Evolutionary conservation across 2,888 invertebrate genomes (phyloP).

Genomic region (Epistrophe eligans): DNA sequence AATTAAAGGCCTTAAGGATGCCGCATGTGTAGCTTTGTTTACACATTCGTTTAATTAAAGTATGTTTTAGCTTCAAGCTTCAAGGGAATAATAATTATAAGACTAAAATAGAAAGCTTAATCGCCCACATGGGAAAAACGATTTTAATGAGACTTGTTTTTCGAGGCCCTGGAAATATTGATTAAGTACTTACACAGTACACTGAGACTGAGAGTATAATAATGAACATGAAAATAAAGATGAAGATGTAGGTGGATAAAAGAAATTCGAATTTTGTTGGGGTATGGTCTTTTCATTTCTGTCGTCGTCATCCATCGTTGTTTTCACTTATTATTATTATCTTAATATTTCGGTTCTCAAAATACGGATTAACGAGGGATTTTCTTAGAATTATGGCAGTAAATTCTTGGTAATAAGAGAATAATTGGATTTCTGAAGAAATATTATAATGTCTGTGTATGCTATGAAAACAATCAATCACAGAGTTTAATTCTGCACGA

Average conservation of each 20-base stretch:
- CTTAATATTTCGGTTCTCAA: not conserved
- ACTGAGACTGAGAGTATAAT: not conserved
- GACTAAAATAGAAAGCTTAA: constrained; percentile 27
- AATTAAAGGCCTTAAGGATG: constrained; percentile 1
- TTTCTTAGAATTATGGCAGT: not conserved
- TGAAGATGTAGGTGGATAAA: not conserved
- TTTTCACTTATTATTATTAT: not conserved
- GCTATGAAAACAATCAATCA: not conserved
- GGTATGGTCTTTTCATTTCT: not conserved
- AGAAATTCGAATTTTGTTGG: no score
- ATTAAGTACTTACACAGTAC: constrained; percentile 10
- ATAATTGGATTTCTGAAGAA: not conserved
- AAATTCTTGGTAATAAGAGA: not conserved
- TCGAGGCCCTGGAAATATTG: constrained; percentile 59
- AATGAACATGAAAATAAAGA: not conserved
- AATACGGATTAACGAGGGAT: not conserved
- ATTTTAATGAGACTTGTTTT: constrained; percentile 40
- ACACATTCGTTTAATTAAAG: constrained; percentile 32
- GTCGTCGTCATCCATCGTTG: not conserved
- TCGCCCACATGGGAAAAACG: constrained; percentile 35
- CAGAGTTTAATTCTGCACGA: not conserved
- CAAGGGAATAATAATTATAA: not conserved
- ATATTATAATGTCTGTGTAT: not conserved
- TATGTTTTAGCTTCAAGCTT: not conserved
- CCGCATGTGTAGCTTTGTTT: constrained; percentile 2